Evolutionary conservation across 2,797 vertebrate genomes (phyloP).

Genomic region (Carduelis carduelis): DNA sequence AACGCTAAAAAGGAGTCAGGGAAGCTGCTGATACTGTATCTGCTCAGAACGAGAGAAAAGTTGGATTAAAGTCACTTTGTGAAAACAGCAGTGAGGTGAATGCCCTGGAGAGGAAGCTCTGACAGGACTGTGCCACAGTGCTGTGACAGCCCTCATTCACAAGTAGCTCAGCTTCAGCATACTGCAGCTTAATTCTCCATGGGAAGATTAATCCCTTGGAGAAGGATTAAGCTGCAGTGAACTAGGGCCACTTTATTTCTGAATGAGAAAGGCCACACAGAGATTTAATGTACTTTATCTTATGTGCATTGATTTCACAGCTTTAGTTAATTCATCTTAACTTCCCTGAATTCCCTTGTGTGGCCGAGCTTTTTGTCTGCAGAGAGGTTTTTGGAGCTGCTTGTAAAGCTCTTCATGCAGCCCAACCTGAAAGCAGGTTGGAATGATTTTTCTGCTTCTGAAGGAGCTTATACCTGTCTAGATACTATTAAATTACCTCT

Average conservation of each 20-base stretch:
- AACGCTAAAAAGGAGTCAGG: neutral
- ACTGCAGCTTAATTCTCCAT: neutral
- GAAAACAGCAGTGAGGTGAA: neutral
- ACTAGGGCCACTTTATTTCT: conserved; percentile 43
- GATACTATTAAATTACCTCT: conserved; percentile 39
- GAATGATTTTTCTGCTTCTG: neutral
- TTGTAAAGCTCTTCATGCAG: neutral
- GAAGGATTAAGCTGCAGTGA: conserved; percentile 46
- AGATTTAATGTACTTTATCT: conserved; percentile 57
- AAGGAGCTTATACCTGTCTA: conserved; percentile 42
- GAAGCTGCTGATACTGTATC: neutral
- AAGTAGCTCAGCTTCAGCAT: neutral
- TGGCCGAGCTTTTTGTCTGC: conserved; percentile 14
- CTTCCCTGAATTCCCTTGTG: conserved; percentile 31
- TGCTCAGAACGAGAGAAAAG: neutral
- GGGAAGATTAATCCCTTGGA: conserved; percentile 45
- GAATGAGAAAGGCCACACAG: conserved; percentile 51
- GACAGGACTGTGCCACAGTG: fast-evolving
- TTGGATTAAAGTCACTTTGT: neutral
- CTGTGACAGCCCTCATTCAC: neutral
- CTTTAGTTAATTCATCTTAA: conserved; percentile 54
- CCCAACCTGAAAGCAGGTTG: neutral
- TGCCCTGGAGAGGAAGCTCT: neutral
- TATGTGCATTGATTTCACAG: conserved; percentile 58
- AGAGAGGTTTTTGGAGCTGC: neutral